Percentiles rank a stretch among this genome's conserved stretches.
These are phyloP conservation scores for Deladenus siricidicola DNA, from an alignment of 2,888 invertebrate species.

Conservation along the genomic window DNA sequence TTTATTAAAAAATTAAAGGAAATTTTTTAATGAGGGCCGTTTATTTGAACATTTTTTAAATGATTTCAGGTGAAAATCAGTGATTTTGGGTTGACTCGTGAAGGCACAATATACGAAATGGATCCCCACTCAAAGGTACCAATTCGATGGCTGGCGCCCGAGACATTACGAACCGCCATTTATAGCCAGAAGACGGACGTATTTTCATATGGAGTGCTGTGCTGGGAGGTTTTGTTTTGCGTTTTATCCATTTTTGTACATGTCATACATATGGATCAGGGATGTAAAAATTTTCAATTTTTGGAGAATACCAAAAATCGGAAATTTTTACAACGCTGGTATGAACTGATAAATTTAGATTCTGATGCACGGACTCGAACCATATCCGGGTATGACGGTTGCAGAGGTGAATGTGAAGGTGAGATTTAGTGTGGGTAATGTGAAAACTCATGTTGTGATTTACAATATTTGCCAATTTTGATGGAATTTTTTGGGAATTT, in stretches of 20 bases:
- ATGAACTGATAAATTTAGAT: conserved; percentile 24
- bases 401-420: conserved; percentile 28
- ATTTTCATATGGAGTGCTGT: conserved; percentile 14
- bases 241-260: too few species aligned
- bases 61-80: conserved; percentile 22
- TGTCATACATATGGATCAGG: too few species aligned
- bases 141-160: conserved; percentile 39
- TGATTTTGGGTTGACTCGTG: conserved; percentile 23
- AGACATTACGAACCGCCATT: conserved; percentile 23
- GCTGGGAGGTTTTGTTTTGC: conserved; percentile 22
- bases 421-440: too few species aligned
- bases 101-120: conserved; percentile 17
- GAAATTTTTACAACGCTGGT: neutral
- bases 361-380: conserved; percentile 31
- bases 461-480: too few species aligned
- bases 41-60: too few species aligned
- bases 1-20: too few species aligned
- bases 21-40: too few species aligned
- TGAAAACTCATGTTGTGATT: too few species aligned
- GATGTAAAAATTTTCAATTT: too few species aligned
- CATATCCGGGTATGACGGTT: conserved; percentile 36
- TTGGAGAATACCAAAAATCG: too few species aligned
- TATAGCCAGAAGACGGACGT: conserved; percentile 31
- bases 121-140: conserved; percentile 30
- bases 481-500: too few species aligned